phyloP scores from a whole-genome alignment of 2,797 vertebrate species.

The Sebastes miniatus region DNA sequence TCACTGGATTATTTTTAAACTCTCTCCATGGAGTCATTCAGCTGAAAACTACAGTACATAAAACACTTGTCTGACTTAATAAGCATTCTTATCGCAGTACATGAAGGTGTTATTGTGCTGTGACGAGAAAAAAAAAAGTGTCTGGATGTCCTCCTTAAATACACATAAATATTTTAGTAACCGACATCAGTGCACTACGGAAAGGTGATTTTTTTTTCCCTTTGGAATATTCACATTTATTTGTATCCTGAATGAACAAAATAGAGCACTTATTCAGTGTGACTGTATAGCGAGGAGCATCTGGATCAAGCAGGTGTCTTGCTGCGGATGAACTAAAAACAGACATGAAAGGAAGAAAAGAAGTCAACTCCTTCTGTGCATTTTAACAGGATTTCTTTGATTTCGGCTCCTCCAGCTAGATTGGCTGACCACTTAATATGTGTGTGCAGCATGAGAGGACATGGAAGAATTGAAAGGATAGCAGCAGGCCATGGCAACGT shows the following conservation, averaged over 20 bases:
- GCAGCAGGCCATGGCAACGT: conserved; percentile 12
- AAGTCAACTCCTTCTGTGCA: conserved; percentile 37
- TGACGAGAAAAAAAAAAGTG: not conserved
- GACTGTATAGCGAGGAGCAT: not conserved
- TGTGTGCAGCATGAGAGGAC: conserved; percentile 25
- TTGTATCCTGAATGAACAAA: conserved; percentile 3
- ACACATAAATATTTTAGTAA: conserved; percentile 11
- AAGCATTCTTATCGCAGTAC: not conserved
- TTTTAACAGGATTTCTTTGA: conserved; percentile 64
- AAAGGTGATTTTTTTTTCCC: not conserved
- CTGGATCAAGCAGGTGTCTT: conserved; percentile 21
- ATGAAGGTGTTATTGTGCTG: not conserved
- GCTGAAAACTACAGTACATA: not conserved
- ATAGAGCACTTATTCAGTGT: not conserved
- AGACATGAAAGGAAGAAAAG: conserved; percentile 17
- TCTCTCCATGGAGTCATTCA: not conserved
- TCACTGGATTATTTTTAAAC: conserved; percentile 40
- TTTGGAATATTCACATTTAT: not conserved
- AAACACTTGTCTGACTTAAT: not conserved
- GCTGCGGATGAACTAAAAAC: not conserved
- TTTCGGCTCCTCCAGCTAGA: conserved; percentile 41
- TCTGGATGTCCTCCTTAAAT: not conserved
- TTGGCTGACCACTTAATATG: conserved; percentile 34
- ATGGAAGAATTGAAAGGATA: conserved; percentile 53
- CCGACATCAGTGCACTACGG: not conserved